These are phyloP conservation scores for Thomomys bottae DNA, from an alignment of 2,113 vertebrate genomes.

Conservation along the genomic window DNA sequence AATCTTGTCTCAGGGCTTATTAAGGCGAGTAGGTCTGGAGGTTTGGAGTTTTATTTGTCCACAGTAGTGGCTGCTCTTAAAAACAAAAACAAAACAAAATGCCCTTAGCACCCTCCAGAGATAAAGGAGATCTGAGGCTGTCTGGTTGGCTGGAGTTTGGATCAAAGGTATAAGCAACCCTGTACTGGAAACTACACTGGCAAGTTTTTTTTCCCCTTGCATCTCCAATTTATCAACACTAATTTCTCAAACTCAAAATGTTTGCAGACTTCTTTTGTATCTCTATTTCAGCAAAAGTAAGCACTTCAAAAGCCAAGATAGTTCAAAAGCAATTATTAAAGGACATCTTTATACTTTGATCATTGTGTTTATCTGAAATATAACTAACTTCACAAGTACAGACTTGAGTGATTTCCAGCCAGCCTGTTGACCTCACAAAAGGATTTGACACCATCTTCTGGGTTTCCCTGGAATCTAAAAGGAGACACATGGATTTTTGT, in stretches of 20 bases:
- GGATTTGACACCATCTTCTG: background rate
- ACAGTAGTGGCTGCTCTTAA: background rate
- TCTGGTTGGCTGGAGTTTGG: background rate
- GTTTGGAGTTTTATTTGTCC: background rate
- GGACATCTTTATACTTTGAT: background rate
- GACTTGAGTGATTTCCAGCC: background rate
- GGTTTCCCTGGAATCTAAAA: background rate
- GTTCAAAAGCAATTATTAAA: background rate
- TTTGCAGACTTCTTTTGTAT: background rate
- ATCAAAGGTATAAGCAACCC: background rate
- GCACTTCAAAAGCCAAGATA: slow-evolving; percentile 6
- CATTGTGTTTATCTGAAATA: background rate
- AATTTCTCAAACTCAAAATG: background rate
- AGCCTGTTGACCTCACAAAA: background rate
- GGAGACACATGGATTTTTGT: background rate
- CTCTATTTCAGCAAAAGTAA: background rate
- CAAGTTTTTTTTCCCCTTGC: background rate
- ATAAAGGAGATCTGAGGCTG: background rate
- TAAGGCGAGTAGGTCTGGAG: background rate
- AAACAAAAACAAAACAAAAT: too few relatives aligned
- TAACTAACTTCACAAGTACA: background rate
- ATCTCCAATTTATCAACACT: background rate
- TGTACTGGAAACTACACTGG: background rate
- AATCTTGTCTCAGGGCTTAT: background rate
- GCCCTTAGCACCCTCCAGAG: background rate